Evolutionary conservation across 92 coral and sea anemone species (phyloP).

Genomic region (Paragorgia papillata): DNA sequence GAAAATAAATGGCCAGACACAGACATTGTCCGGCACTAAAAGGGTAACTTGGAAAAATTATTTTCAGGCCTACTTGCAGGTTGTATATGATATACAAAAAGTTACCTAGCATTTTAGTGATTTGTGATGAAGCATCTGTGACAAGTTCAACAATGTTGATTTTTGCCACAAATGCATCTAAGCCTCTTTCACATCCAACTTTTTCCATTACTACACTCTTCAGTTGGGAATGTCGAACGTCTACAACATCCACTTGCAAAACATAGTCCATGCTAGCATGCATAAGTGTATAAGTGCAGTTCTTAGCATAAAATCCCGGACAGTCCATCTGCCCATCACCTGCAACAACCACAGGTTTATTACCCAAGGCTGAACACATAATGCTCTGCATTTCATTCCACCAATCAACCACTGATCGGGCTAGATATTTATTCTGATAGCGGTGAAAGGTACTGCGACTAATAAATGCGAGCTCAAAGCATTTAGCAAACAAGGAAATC

Average conservation of each 20-base stretch:
- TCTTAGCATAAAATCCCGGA: slow-evolving; percentile 37
- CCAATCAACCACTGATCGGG: not conserved
- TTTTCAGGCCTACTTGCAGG: too few species aligned
- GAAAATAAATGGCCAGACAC: too few species aligned
- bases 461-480: slow-evolving; percentile 2
- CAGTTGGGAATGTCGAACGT: slow-evolving; percentile 25
- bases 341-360: too few species aligned
- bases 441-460: not conserved
- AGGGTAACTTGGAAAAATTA: too few species aligned
- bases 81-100: too few species aligned
- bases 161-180: not conserved
- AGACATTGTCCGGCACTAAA: too few species aligned
- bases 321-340: slow-evolving; percentile 43
- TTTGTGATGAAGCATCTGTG: too few species aligned
- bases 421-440: not conserved
- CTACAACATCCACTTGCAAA: slow-evolving; percentile 32
- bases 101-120: too few species aligned
- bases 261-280: slow-evolving; percentile 10
- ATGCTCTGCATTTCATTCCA: slow-evolving; percentile 2
- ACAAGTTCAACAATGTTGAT: slow-evolving; percentile 10
- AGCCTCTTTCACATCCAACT: slow-evolving; percentile 13
- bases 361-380: too few species aligned
- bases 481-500: not conserved
- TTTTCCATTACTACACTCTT: slow-evolving; percentile 20
- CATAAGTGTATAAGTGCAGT: slow-evolving; percentile 37